Evolutionary conservation across 1,140 invertebrate genomes (phyloP), one percentile per base, ranked within the genome.

Genomic region (Sarcophaga peregrina): DNA sequence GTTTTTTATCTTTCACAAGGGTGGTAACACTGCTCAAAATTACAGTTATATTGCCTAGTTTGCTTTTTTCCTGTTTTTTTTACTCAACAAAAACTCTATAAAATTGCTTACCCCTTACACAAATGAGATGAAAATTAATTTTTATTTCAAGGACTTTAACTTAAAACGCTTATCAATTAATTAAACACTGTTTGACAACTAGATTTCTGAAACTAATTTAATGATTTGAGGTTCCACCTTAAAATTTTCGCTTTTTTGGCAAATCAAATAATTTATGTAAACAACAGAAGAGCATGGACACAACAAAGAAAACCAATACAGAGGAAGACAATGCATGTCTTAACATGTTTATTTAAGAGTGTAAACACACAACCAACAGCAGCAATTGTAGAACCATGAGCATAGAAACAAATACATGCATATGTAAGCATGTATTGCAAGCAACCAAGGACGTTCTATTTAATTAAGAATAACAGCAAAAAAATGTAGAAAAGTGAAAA

Each of bases 391-490:
- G n/a, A n/a, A n/a, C n/a, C n/a, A n/a, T n/a, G n/a, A n/a, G 13
- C 10, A 58, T 3, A 58, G 2, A 58, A 58, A 15, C 1, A 13
- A 58, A 58, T 3, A 58, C n/a, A 58, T 58, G 0, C 8, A 9
- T 68, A 68, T n/a, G 9, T 2, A 68, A 17, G 20, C 17, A 25
- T 68, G 7, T 25, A 68, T 68, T 68, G 10, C 62, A 68, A n/a
- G 10, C 62, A 68, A n/a, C 62, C 62, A 68, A 68, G 62, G 62
- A 68, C 62, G 62, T 68, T 68, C 62, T 68, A 68, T 68, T 68
- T 68, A 68, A 68, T 68, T 68, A 20, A 20, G 17, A 68, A 68
- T 37, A 37, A 37, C 25, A 37, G 25, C 25, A 37, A 37, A 37
- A 37, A 37, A 37, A 37, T 2, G 4, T 37, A 37, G 25, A 37